Evolutionary conservation across 2,888 invertebrate species (phyloP).

Genomic region (Diarsia brunnea): DNA sequence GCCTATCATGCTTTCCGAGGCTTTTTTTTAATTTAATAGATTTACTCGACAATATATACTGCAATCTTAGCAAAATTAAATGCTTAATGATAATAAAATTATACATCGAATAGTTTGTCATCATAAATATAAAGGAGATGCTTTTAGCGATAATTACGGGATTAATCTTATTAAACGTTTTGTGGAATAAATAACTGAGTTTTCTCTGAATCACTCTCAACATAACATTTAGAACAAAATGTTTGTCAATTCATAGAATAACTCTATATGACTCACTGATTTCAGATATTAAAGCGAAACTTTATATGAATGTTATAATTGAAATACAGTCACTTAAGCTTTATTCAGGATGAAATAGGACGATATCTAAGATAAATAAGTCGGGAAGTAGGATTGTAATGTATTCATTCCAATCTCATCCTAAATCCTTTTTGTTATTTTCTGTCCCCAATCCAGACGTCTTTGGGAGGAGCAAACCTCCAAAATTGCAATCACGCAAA

Average conservation of each 20-base stretch:
- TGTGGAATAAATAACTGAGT: constrained; percentile 39
- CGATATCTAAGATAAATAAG: constrained; percentile 61
- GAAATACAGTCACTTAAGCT: constrained; percentile 37
- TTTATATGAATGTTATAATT: constrained; percentile 14
- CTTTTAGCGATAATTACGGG: constrained; percentile 53
- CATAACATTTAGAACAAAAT: constrained; percentile 18
- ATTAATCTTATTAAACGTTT: constrained; percentile 50
- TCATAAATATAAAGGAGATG: constrained; percentile 29
- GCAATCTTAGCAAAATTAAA: constrained; percentile 15
- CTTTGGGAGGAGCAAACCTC: constrained; percentile 87
- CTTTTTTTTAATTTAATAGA: not conserved
- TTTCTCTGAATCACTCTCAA: constrained; percentile 9
- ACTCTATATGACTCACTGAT: not conserved
- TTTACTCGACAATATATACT: not conserved
- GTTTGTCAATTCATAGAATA: constrained; percentile 8
- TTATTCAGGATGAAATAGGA: constrained; percentile 42
- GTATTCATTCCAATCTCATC: constrained; percentile 84
- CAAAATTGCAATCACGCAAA: constrained; percentile 90
- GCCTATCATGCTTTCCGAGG: too few species aligned
- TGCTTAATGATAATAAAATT: constrained; percentile 31
- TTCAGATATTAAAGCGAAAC: constrained; percentile 15
- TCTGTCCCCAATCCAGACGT: constrained; percentile 84
- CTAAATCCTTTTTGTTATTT: constrained; percentile 86
- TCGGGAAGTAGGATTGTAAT: constrained; percentile 73
- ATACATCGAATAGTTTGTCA: constrained; percentile 45